phyloP scores from a whole-genome alignment of 2,888 invertebrate species.

The Polyommatus icarus region DNA sequence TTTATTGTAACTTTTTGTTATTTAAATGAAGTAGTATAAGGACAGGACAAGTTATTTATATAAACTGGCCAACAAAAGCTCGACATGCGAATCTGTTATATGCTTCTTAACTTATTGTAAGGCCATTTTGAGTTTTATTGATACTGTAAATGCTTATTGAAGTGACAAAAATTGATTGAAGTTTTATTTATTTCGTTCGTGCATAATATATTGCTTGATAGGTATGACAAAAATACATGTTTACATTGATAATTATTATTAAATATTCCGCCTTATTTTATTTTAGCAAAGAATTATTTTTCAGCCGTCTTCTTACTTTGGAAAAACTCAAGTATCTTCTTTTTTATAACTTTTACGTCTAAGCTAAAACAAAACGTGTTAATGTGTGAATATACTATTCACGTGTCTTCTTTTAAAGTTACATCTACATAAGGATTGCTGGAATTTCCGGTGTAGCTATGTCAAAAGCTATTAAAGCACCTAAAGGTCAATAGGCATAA shows the following conservation, averaged over 20 bases:
- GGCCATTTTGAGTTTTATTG: background rate
- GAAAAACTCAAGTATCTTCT: background rate
- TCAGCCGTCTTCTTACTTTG: background rate
- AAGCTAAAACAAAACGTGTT: background rate
- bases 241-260: background rate
- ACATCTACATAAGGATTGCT: background rate
- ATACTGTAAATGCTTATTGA: conserved; percentile 13
- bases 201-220: background rate
- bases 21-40: conserved; percentile 12
- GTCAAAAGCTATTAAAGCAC: background rate
- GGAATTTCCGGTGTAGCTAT: background rate
- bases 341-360: background rate
- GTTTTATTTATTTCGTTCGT: background rate
- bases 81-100: background rate
- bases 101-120: conserved; percentile 7
- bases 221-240: background rate
- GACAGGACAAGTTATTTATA: conserved; percentile 24
- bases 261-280: background rate
- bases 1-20: conserved; percentile 12
- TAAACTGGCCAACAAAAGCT: conserved; percentile 1
- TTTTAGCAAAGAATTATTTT: background rate
- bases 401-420: background rate
- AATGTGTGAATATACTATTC: background rate
- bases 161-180: conserved; percentile 18
- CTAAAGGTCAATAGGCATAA: background rate